Base-by-base conservation (phyloP, 1,140 invertebrate species). In the Zaprionus kolodkinae region DNA sequence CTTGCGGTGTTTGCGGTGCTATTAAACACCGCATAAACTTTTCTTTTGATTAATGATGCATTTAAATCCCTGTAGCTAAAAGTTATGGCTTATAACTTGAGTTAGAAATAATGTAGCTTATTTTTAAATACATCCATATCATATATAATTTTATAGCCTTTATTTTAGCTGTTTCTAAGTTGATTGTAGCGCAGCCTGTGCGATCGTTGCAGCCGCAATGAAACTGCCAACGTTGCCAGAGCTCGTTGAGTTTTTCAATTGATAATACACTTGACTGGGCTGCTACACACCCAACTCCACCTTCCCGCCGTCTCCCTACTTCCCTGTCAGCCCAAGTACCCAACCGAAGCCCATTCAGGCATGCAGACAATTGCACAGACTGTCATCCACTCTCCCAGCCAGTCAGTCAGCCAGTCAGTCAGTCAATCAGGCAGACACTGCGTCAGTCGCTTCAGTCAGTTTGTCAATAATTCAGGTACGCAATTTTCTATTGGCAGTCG, bases 401-500 rank as follows among this genome's bases (percentile, higher is more conserved):
- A 61, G 45, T 40, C 40, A 43, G 50, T 54, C 61, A 52, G 50
- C 67, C 65, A 69, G 68, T 67, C 79, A 50, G 38, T 55, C 48
- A 35, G 62, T 56, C 43, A 36, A 48, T 48, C 50, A 40, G 59
- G 55, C 50, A 40, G 59, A 43, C 62, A 35, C 33, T 35, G 33
- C 55, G 77, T 79, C 66, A 33, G 77, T 70, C 71, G 60, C 63
- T 70, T 27, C 60, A 60, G 40, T 69, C 71, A 68, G 64, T 69
- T 68, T 76, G 64, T 81, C 79, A 79, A 81, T 79, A 79, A 81
- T 79, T 79, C 68, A 59, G 72, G 30, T 76, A 79, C 72, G 72
- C 83, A 84, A 74, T 87, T 87, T 80, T 87, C 84, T 84, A 88
- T 88, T 88, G 84, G 85, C 80, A 88, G 85, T 71, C 84, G 66